Evolutionary conservation across 2,113 vertebrate species (phyloP).

Genomic region (Calypte anna): DNA sequence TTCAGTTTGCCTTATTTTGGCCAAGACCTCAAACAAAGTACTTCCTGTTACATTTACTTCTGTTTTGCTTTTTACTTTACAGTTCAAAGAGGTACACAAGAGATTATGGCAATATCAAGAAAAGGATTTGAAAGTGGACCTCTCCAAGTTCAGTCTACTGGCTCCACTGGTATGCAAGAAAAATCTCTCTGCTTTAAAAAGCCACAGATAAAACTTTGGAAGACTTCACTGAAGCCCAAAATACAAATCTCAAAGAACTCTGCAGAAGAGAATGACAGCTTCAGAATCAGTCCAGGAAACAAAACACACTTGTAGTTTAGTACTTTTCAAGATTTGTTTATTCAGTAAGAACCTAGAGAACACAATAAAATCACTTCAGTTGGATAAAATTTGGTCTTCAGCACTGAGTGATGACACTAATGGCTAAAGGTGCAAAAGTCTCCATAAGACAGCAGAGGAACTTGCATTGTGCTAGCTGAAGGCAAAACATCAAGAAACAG

Average conservation of each 20-base stretch:
- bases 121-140: neutral
- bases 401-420: neutral
- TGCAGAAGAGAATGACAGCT: neutral
- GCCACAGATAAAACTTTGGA: neutral
- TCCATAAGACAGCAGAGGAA: neutral
- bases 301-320: neutral
- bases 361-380: neutral
- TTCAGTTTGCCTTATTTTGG: neutral
- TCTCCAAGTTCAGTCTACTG: neutral
- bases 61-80: neutral
- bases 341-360: neutral
- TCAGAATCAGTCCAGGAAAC: neutral
- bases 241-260: neutral
- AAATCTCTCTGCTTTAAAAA: neutral
- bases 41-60: neutral
- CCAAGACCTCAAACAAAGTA: neutral
- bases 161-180: neutral
- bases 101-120: neutral
- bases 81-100: neutral
- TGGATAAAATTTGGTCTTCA: conserved; percentile 3
- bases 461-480: neutral
- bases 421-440: neutral
- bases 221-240: neutral
- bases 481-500: neutral
- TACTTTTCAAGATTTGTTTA: neutral